Percentiles rank a stretch among this genome's conserved stretches.
These are phyloP conservation scores for Ellobium chinense DNA, from an alignment of 2,888 invertebrate species.

Conservation along the genomic window DNA sequence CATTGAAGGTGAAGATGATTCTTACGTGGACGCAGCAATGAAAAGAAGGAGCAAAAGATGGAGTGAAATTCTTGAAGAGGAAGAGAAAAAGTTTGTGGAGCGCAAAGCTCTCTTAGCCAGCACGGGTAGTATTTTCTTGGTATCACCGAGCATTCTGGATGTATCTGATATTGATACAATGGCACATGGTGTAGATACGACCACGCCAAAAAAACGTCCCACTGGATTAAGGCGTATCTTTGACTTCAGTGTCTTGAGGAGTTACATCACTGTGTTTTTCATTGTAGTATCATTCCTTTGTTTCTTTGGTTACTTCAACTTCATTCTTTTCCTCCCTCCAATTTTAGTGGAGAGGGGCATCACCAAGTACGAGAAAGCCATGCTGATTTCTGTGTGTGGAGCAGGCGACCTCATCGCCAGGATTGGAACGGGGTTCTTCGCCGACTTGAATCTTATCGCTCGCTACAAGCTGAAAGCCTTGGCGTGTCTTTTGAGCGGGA, in stretches of 20 bases:
- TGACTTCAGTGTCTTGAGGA: conserved; percentile 63
- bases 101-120: conserved; percentile 48
- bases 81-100: background rate
- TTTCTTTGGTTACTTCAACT: conserved; percentile 71
- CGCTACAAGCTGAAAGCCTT: conserved; percentile 63
- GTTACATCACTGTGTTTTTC: conserved; percentile 59
- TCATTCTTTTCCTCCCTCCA: conserved; percentile 66
- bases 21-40: background rate
- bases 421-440: conserved; percentile 59
- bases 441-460: conserved; percentile 59
- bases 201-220: background rate
- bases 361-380: conserved; percentile 59
- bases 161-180: conserved; percentile 5
- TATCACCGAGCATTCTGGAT: conserved; percentile 46
- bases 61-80: background rate
- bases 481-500: conserved; percentile 55
- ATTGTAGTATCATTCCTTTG: conserved; percentile 59
- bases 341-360: conserved; percentile 56
- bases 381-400: conserved; percentile 67
- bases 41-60: background rate
- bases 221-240: conserved; percentile 46
- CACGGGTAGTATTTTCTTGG: conserved; percentile 59
- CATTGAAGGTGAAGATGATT: background rate
- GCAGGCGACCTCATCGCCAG: conserved; percentile 66
- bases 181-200: conserved; percentile 4